phyloP scores from a whole-genome alignment of 2,888 invertebrate species.

The Megaustenia siamemsis region DNA sequence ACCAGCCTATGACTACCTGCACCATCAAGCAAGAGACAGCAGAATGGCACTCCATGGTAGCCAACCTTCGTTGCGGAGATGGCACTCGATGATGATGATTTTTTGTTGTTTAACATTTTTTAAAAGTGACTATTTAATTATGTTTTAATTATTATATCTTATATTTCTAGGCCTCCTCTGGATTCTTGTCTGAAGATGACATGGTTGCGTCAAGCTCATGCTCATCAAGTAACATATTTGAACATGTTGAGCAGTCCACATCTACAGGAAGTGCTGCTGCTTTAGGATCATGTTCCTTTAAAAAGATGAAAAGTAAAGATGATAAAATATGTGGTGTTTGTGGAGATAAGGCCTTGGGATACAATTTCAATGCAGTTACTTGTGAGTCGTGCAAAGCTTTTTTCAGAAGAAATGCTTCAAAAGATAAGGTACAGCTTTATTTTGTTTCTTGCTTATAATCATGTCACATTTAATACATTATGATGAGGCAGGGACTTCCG shows the following conservation, averaged over 20 bases:
- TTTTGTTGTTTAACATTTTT: no score
- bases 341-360: conserved; percentile 93
- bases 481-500: no score
- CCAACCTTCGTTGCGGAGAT: no score
- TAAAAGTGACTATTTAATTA: no score
- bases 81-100: no score
- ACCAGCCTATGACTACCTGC: no score
- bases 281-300: conserved; percentile 16
- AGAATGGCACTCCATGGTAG: no score
- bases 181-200: conserved; percentile 51
- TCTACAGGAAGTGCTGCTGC: conserved; percentile 22
- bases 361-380: conserved; percentile 96
- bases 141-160: not conserved
- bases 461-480: not conserved
- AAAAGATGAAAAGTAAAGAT: conserved; percentile 75
- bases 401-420: conserved; percentile 94
- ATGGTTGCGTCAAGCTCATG: conserved; percentile 44
- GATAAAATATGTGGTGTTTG: conserved; percentile 82
- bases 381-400: conserved; percentile 99
- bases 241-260: not conserved
- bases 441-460: not conserved
- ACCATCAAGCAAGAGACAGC: no score
- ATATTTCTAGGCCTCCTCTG: conserved; percentile 44
- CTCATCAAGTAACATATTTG: conserved; percentile 3
- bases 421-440: conserved; percentile 85